Conservation (phyloP, 2,888 invertebrate genomes). For the Smittia aterrima region DNA sequence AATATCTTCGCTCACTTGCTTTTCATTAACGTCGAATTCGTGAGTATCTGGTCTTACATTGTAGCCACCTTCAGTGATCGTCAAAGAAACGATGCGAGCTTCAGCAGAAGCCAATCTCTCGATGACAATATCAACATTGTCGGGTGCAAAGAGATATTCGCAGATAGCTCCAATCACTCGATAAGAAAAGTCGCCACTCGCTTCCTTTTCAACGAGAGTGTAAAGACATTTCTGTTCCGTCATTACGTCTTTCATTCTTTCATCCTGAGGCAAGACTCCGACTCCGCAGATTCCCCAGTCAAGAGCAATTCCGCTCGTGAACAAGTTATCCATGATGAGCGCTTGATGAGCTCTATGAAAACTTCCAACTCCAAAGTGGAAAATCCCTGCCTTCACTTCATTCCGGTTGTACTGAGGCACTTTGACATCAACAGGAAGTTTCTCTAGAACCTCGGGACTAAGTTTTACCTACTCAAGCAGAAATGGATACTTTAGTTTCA, state of each 20-base stretch:
- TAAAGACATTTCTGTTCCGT: conserved; percentile 13
- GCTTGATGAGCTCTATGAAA: conserved; percentile 38
- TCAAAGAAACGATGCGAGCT: conserved; percentile 22
- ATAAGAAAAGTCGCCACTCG: neutral
- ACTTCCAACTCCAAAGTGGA: conserved; percentile 30
- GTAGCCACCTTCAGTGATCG: conserved; percentile 35
- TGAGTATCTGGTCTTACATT: conserved; percentile 9
- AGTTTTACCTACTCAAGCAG: too few species aligned
- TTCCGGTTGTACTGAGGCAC: conserved; percentile 18
- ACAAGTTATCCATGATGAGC: conserved; percentile 25
- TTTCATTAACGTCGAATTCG: conserved; percentile 9
- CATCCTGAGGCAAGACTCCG: conserved; percentile 2
- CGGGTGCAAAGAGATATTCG: conserved; percentile 28
- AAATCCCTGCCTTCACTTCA: conserved; percentile 15
- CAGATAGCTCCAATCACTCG: conserved; percentile 18
- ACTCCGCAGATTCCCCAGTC: conserved; percentile 29
- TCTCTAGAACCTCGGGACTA: too few species aligned
- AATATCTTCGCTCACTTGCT: neutral
- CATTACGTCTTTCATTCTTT: neutral
- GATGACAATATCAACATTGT: conserved; percentile 27
- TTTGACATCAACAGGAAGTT: neutral
- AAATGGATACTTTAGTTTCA: too few species aligned
- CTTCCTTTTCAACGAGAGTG: conserved; percentile 14
- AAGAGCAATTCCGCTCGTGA: neutral
- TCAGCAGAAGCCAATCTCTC: neutral